Evolutionary conservation across 1,140 invertebrate genomes (phyloP), one percentile per base, ranked within the genome.

Genomic region (Anastatus disparis): DNA sequence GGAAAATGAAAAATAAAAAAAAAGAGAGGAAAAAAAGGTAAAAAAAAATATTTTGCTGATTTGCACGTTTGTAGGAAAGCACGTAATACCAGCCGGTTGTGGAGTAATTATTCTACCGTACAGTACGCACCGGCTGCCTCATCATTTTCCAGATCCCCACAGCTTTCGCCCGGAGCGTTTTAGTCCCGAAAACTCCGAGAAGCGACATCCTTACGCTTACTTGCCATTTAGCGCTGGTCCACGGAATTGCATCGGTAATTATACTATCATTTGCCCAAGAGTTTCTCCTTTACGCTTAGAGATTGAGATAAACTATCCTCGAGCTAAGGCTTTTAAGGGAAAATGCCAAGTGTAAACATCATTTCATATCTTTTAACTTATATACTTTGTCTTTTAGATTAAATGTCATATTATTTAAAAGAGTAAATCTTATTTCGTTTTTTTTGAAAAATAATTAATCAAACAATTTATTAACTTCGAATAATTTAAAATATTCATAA

Each of bases 101-200:
- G 77, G 79, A 2, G 77, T 90, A 9, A 77, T 87, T 7, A 83
- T 90, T 15, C 76, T 81, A 0, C 85, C 87, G 2, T 90, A 89
- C 70, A 81, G 85, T 42, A 89, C 93, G n/a, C 93, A 95, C 75
- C 84, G 90, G 6, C 81, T 92, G 61, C 78, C 87, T 0, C 81
- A 89, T 50, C 85, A 89, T 56, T 95, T 89, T 79, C 87, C 91
- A 4, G 87, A 95, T 73, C 93, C 94, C 1, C 87, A 93, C 53
- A 83, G 82, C 31, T 95, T 93, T 74, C 86, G 92, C 76, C 93
- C 93, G 0, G 91, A 93, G 59, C 83, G 93, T 40, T 95, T 94
- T 77, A 81, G 87, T 4, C 79, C 87, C 3, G 87, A 89, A 67
- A 87, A 88, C 42, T 78, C 83, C 0, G 79, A 84, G 63, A 80